phyloP scores from a whole-genome alignment of 2,797 vertebrate genomes.

The Gymnothorax javanicus region DNA sequence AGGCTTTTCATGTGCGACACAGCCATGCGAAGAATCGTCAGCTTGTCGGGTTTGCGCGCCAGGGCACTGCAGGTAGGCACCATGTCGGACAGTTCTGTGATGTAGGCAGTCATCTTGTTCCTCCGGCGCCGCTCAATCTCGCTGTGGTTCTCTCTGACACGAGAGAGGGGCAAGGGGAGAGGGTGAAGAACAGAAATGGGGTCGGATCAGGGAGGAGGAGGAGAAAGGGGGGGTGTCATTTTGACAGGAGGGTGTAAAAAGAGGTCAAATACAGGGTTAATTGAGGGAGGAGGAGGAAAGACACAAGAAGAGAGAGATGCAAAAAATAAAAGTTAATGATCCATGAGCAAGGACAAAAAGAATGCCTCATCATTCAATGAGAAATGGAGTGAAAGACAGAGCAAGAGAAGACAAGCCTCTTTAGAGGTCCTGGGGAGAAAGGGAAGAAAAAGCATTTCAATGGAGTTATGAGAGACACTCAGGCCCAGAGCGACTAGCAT shows the following conservation, averaged over 20 bases:
- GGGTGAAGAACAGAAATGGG: background rate
- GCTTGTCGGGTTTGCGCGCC: slow-evolving; percentile 95
- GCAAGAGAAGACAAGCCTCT: slow-evolving; percentile 57
- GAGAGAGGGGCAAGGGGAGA: slow-evolving; percentile 25
- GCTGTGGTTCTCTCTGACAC: slow-evolving; percentile 95
- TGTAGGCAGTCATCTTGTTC: slow-evolving; percentile 99
- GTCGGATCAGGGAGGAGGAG: slow-evolving; percentile 29
- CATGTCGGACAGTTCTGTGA: slow-evolving; percentile 97
- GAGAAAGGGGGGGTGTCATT: slow-evolving; percentile 57
- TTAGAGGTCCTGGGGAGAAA: slow-evolving; percentile 58
- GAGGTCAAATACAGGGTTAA: background rate
- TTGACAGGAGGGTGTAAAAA: slow-evolving; percentile 35
- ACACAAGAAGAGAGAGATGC: slow-evolving; percentile 41
- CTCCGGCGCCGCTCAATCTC: slow-evolving; percentile 92
- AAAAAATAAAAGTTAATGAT: slow-evolving; percentile 50
- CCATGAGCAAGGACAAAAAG: slow-evolving; percentile 41
- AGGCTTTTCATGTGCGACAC: slow-evolving; percentile 98
- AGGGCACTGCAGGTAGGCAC: slow-evolving; percentile 97
- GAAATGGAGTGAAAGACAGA: slow-evolving; percentile 58
- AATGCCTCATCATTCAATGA: slow-evolving; percentile 50
- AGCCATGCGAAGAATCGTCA: slow-evolving; percentile 97
- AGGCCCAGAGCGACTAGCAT: background rate
- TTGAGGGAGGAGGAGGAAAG: background rate
- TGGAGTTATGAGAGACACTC: background rate
- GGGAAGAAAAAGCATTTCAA: slow-evolving; percentile 54